Conservation (phyloP, 2,113 vertebrate genomes). For the Heptranchias perlo region DNA sequence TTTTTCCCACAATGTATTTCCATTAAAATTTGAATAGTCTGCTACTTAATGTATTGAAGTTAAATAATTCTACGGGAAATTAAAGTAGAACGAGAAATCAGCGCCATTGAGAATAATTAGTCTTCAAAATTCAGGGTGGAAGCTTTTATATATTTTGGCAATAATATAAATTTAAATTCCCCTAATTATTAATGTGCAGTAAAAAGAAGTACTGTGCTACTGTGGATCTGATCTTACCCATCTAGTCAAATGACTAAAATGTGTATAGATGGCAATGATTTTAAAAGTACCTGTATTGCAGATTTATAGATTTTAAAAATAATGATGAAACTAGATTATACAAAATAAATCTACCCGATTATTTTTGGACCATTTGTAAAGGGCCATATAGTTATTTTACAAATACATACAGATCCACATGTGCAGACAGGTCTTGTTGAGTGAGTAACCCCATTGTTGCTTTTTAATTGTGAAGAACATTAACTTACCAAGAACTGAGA, state of each 20-base stretch:
- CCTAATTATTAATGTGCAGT: conserved; percentile 3
- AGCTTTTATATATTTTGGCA: conserved; percentile 17
- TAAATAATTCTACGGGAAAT: not conserved
- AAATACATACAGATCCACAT: not conserved
- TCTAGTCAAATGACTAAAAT: not conserved
- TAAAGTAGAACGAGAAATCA: not conserved
- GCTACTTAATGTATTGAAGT: conserved; percentile 9
- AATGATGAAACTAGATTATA: not conserved
- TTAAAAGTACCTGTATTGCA: not conserved
- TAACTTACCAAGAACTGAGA: not conserved
- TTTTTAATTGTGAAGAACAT: not conserved
- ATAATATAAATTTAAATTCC: not conserved
- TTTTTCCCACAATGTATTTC: not conserved
- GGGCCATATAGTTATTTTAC: not conserved
- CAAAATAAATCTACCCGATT: not conserved
- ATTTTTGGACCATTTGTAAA: not conserved
- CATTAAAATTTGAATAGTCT: not conserved
- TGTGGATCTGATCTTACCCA: not conserved
- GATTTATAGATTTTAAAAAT: not conserved
- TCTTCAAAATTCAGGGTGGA: not conserved
- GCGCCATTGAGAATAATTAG: not conserved
- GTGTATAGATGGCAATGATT: not conserved
- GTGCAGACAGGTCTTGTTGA: not conserved
- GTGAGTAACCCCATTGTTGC: not conserved
- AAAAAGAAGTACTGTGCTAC: not conserved